These are phyloP conservation scores for Hydropotes inermis DNA, from an alignment of 2,113 vertebrate species.

Conservation along the genomic window DNA sequence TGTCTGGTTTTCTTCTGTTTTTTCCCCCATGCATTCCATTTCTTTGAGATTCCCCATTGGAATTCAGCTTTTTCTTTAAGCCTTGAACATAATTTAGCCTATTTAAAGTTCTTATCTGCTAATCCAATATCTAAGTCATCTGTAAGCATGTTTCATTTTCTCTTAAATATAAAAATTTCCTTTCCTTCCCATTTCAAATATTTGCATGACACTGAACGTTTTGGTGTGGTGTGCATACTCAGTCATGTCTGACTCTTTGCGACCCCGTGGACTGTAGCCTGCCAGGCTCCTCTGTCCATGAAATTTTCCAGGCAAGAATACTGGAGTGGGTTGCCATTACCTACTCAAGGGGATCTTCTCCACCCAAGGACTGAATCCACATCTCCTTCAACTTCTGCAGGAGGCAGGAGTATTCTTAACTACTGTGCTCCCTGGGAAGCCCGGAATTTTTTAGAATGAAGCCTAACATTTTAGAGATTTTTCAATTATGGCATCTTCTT, in stretches of 20 bases:
- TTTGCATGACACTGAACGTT: not conserved
- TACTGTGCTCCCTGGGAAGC: not conserved
- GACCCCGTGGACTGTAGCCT: not conserved
- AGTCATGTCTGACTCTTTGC: not conserved
- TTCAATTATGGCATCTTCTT: not conserved
- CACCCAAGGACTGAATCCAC: not conserved
- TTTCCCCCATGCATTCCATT: not conserved
- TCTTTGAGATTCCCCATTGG: not conserved
- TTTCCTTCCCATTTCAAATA: not conserved
- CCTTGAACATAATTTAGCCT: not conserved
- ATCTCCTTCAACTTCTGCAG: not conserved
- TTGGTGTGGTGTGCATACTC: not conserved
- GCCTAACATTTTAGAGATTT: not conserved
- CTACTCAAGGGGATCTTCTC: not conserved
- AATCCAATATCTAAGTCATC: not conserved
- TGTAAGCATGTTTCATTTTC: not conserved
- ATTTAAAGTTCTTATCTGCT: not conserved
- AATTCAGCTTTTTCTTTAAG: not conserved
- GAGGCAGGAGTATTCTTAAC: not conserved
- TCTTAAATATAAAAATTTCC: not conserved
- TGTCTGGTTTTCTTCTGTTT: not conserved
- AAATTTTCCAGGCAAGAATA: not conserved
- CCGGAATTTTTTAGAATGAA: not conserved
- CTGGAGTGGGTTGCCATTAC: not conserved
- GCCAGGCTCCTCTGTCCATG: not conserved